Evolutionary conservation across 2,797 vertebrate species (phyloP).

Genomic region (Tadarida brasiliensis): DNA sequence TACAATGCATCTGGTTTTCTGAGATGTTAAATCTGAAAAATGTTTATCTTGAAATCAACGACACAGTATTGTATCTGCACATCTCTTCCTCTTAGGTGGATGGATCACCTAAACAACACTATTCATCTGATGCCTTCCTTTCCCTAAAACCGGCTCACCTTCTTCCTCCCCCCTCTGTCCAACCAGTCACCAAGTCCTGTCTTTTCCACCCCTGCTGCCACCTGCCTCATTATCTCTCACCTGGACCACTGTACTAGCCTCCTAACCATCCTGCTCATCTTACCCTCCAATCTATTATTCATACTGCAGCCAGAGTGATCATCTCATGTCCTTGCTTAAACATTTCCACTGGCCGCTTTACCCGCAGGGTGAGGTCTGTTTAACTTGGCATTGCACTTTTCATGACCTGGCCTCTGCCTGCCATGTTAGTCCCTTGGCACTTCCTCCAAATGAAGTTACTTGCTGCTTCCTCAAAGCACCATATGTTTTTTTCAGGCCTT

Average conservation of each 20-base stretch:
- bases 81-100: background rate
- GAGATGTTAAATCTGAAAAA: constrained; percentile 34
- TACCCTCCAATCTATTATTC: constrained; percentile 67
- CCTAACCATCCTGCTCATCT: constrained; percentile 15
- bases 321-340: background rate
- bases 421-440: constrained; percentile 56
- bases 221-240: background rate
- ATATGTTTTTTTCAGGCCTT: background rate
- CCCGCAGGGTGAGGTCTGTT: constrained; percentile 56
- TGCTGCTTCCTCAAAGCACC: constrained; percentile 41
- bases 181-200: background rate
- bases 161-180: background rate
- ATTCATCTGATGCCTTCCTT: background rate
- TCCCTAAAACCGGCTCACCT: background rate
- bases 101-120: background rate
- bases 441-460: constrained; percentile 52
- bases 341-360: constrained; percentile 31
- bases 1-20: background rate
- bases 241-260: background rate
- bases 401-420: constrained; percentile 31
- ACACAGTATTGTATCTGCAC: background rate
- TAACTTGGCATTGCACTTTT: constrained; percentile 49
- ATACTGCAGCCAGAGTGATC: constrained; percentile 34
- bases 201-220: background rate
- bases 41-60: constrained; percentile 19